Evolutionary conservation across 92 coral and sea anemone species (phyloP).

Genomic region (Hydrozoanthus gracilis): DNA sequence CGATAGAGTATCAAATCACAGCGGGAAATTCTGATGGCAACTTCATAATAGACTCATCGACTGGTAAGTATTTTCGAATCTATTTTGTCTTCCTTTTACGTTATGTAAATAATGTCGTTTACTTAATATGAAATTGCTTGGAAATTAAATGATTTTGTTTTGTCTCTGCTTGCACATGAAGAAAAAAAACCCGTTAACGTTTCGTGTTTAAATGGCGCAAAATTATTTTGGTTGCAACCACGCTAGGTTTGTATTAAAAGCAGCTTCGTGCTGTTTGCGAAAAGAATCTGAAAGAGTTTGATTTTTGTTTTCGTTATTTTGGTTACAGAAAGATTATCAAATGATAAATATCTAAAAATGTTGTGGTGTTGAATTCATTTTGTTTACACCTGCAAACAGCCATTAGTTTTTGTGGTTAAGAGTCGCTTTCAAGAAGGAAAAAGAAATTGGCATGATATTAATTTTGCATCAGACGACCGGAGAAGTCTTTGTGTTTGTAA

Average conservation of each 20-base stretch:
- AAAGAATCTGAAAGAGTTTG: neutral
- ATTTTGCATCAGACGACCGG: slow-evolving; percentile 18
- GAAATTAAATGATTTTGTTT: neutral
- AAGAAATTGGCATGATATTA: neutral
- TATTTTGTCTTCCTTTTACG: neutral
- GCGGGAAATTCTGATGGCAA: slow-evolving; percentile 68
- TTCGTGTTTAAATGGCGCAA: too few relatives aligned
- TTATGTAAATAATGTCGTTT: slow-evolving; percentile 24
- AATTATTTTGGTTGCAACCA: neutral
- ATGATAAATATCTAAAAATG: too few relatives aligned
- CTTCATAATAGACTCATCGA: slow-evolving; percentile 75
- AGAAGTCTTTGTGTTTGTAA: slow-evolving; percentile 18
- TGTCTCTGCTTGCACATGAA: too few relatives aligned
- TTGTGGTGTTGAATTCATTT: neutral
- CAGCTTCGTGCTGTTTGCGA: too few relatives aligned
- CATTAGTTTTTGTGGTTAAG: slow-evolving; percentile 6
- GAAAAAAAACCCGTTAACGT: too few relatives aligned
- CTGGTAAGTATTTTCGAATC: slow-evolving; percentile 68
- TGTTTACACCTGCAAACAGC: slow-evolving; percentile 20
- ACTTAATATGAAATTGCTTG: neutral
- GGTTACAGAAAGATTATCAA: too few relatives aligned
- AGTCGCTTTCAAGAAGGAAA: neutral
- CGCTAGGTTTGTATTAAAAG: too few relatives aligned
- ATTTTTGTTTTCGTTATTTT: neutral
- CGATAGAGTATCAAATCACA: slow-evolving; percentile 64